These are phyloP conservation scores for Bos indicus DNA, from an alignment of 2,113 vertebrate species.

Conservation along the genomic window DNA sequence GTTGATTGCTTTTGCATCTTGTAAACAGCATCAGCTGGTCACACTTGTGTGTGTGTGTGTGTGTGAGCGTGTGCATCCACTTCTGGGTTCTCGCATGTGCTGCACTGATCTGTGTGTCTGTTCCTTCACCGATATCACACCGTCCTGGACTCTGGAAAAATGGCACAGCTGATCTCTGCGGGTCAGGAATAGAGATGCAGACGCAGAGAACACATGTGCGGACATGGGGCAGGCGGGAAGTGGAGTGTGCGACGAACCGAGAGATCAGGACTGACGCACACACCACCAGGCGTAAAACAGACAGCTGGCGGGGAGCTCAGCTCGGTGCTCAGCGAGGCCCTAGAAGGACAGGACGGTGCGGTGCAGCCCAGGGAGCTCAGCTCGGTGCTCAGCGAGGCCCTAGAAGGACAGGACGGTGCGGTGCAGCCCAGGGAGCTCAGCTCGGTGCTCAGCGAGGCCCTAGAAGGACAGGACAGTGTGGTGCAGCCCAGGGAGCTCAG, in stretches of 20 bases:
- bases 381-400: fast-evolving
- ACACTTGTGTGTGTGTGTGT: no score
- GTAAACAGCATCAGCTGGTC: neutral
- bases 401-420: neutral
- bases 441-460: fast-evolving
- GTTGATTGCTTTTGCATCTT: no score
- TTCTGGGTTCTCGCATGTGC: neutral
- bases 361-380: neutral
- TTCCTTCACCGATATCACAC: no score
- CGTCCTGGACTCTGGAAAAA: neutral
- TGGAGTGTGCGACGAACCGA: fast-evolving
- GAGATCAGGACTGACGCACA: fast-evolving
- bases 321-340: fast-evolving
- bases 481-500: neutral
- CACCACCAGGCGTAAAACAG: fast-evolving
- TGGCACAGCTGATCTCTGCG: neutral
- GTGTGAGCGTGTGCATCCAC: fast-evolving
- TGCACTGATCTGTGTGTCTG: neutral
- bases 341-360: neutral
- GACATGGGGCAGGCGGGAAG: fast-evolving
- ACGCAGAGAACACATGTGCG: neutral
- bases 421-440: neutral
- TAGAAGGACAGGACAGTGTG: fast-evolving
- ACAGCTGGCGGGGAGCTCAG: fast-evolving
- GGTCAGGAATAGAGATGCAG: neutral